phyloP scores from a whole-genome alignment of 2,888 invertebrate genomes.

The Diadegma fenestrale region DNA sequence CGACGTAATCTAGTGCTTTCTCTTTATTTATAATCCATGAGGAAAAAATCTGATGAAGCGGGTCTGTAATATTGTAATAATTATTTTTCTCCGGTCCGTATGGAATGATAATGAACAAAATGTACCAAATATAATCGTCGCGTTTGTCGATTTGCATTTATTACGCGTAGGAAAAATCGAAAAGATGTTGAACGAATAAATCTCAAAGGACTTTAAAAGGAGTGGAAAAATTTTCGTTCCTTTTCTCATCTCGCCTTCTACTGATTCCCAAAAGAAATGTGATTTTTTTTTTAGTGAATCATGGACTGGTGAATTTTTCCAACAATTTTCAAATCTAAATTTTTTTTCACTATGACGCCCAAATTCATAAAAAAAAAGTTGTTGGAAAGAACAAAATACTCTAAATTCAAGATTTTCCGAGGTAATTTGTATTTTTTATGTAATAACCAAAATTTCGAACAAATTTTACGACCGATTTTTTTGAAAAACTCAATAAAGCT shows the following conservation, averaged over 20 bases:
- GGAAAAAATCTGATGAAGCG: slow-evolving; percentile 1
- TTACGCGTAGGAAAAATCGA: not conserved
- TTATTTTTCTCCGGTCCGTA: not conserved
- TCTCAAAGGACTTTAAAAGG: not conserved
- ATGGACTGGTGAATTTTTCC: not conserved
- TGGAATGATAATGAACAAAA: not conserved
- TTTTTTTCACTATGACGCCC: too few species aligned
- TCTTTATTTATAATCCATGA: not conserved
- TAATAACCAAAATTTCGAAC: too few species aligned
- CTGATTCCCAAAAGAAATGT: not conserved
- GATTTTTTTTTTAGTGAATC: not conserved
- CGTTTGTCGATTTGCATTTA: not conserved
- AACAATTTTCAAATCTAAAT: not conserved
- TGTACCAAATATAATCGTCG: not conserved
- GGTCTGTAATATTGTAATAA: not conserved
- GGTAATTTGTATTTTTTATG: too few species aligned
- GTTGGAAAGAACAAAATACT: too few species aligned
- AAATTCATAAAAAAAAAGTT: too few species aligned
- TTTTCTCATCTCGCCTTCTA: not conserved
- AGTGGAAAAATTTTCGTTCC: not conserved
- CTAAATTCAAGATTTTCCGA: too few species aligned
- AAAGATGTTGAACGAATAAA: not conserved
- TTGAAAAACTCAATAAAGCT: too few species aligned
- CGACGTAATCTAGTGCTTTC: slow-evolving; percentile 16
- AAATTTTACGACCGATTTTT: too few species aligned